Percentiles rank a stretch among this genome's conserved stretches.
These are phyloP conservation scores for Lophotriccus pileatus DNA, from an alignment of 2,797 vertebrate genomes.

Conservation along the genomic window DNA sequence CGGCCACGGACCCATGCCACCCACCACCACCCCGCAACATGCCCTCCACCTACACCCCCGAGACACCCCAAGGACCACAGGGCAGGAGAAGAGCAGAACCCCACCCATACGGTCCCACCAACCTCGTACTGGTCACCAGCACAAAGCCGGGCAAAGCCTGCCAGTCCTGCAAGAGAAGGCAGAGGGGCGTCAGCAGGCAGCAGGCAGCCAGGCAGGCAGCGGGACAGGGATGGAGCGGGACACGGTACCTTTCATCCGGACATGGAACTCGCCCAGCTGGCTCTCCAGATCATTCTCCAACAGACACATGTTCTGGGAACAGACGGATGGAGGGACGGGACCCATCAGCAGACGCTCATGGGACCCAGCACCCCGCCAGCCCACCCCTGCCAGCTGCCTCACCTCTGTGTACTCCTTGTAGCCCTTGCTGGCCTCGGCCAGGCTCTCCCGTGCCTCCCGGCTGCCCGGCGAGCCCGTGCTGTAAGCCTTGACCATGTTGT, in stretches of 20 bases:
- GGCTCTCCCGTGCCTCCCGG: constrained; percentile 90
- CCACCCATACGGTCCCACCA: constrained; percentile 9
- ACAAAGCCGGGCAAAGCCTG: constrained; percentile 93
- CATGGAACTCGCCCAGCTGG: constrained; percentile 93
- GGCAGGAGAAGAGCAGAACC: constrained; percentile 17
- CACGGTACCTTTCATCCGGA: constrained; percentile 93
- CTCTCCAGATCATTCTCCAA: constrained; percentile 92
- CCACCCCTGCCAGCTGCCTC: not conserved
- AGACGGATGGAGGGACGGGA: not conserved
- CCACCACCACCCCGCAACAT: not conserved
- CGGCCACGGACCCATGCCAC: not conserved
- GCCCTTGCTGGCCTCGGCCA: constrained; percentile 90
- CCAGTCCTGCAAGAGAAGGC: constrained; percentile 84
- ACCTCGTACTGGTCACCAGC: constrained; percentile 98
- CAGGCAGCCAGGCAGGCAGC: not conserved
- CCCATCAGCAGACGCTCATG: not conserved
- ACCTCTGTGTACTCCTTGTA: constrained; percentile 97
- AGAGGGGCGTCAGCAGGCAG: constrained; percentile 1
- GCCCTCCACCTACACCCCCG: not conserved
- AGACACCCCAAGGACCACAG: not conserved
- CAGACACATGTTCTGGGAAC: constrained; percentile 91
- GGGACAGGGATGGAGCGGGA: not conserved
- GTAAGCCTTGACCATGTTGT: constrained; percentile 95
- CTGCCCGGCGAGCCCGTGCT: constrained; percentile 82
- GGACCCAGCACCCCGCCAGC: not conserved